Percentiles rank a stretch among this genome's conserved stretches.
Conservation (phyloP, 1,140 invertebrate species). For the Orchesella cincta region DNA sequence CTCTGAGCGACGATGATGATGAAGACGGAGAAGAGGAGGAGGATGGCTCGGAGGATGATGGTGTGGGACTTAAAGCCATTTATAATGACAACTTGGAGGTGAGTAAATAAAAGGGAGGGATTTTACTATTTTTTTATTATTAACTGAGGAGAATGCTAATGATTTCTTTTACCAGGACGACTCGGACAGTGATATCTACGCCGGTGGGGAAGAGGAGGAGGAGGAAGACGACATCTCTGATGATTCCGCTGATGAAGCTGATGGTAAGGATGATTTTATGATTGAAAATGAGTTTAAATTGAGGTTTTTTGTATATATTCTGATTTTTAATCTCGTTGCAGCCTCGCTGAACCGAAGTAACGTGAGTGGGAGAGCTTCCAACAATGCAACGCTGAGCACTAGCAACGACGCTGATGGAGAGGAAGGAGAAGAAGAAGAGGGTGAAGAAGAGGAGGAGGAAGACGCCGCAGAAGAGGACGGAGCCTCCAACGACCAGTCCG, state of each 20-base stretch:
- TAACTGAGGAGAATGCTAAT: slow-evolving; percentile 1
- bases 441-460: slow-evolving; percentile 10
- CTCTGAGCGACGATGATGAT: slow-evolving; percentile 67
- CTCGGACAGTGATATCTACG: slow-evolving; percentile 1
- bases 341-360: background rate
- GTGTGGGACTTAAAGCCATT: slow-evolving; percentile 67
- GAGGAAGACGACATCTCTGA: slow-evolving; percentile 15
- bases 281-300: too few relatives aligned
- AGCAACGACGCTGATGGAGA: slow-evolving; percentile 45
- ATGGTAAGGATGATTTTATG: background rate
- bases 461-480: slow-evolving; percentile 56
- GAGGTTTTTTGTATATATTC: too few relatives aligned
- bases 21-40: slow-evolving; percentile 57
- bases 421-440: slow-evolving; percentile 65
- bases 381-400: background rate
- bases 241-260: background rate
- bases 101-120: slow-evolving; percentile 52
- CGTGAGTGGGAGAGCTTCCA: background rate
- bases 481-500: slow-evolving; percentile 48
- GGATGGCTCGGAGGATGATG: slow-evolving; percentile 51
- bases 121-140: slow-evolving; percentile 10
- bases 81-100: slow-evolving; percentile 72
- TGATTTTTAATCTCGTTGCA: background rate
- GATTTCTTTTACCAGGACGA: background rate
- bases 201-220: slow-evolving; percentile 1